These are phyloP conservation scores for Tortrix viridana DNA, from an alignment of 2,888 invertebrate genomes.

Conservation along the genomic window DNA sequence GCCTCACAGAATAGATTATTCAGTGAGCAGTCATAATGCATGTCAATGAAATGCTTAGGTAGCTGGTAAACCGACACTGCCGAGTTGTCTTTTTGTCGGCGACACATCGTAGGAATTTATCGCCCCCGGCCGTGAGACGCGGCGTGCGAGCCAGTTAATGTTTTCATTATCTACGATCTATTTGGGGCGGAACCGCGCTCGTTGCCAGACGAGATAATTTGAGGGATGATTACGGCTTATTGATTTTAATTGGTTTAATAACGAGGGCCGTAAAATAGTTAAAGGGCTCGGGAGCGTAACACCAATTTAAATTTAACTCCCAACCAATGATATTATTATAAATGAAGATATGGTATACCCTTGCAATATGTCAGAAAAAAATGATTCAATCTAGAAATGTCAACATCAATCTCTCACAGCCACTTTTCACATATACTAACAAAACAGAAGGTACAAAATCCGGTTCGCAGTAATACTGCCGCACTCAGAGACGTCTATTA, in stretches of 20 bases:
- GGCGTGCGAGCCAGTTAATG: constrained; percentile 47
- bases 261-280: constrained; percentile 58
- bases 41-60: constrained; percentile 17
- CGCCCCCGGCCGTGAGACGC: constrained; percentile 23
- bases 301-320: constrained; percentile 28
- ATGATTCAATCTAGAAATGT: too few relatives aligned
- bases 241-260: constrained; percentile 69
- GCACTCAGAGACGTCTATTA: too few relatives aligned
- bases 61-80: constrained; percentile 6
- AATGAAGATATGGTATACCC: too few relatives aligned
- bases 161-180: constrained; percentile 60
- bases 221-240: constrained; percentile 56
- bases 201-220: constrained; percentile 45
- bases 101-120: constrained; percentile 26
- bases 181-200: constrained; percentile 40
- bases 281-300: constrained; percentile 36
- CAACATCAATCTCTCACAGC: too few relatives aligned
- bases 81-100: constrained; percentile 25
- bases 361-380: too few relatives aligned
- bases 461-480: too few relatives aligned
- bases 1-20: background rate
- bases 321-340: too few relatives aligned
- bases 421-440: too few relatives aligned
- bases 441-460: too few relatives aligned
- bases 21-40: constrained; percentile 2